Percentiles rank a stretch among this genome's conserved stretches.
Evolutionary conservation across 2,888 invertebrate species (phyloP).

Genomic region (Gastracanthus pulcherrimus): DNA sequence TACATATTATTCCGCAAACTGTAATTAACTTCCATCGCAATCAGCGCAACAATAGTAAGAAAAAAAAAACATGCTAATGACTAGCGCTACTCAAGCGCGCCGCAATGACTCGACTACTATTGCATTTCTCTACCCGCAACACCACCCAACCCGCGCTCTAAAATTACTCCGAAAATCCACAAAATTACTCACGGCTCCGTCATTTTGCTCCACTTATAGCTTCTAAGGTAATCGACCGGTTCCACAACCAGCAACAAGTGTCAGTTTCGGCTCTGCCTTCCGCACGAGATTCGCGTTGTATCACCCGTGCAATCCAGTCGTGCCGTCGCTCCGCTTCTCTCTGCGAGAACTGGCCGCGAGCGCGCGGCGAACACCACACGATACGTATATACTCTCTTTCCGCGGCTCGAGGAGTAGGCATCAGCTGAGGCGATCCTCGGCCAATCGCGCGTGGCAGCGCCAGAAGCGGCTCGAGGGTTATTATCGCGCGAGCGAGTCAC

Average conservation of each 20-base stretch:
- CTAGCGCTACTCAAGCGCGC: not conserved
- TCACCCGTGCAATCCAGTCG: too few species aligned
- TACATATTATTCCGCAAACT: not conserved
- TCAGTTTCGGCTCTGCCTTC: not conserved
- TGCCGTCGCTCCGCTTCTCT: not conserved
- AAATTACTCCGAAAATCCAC: not conserved
- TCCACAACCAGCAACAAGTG: conserved; percentile 36
- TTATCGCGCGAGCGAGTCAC: conserved; percentile 44
- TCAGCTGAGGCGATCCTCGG: conserved; percentile 49
- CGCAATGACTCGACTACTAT: conserved; percentile 40
- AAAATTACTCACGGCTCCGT: conserved; percentile 49
- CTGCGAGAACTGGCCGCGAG: not conserved
- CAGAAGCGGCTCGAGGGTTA: too few species aligned
- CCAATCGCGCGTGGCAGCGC: conserved; percentile 36
- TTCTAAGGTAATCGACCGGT: not conserved
- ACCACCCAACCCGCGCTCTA: not conserved
- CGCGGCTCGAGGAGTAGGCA: not conserved
- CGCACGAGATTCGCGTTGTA: too few species aligned
- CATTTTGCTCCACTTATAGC: not conserved
- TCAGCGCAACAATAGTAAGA: not conserved
- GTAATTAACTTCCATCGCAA: not conserved
- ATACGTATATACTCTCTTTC: too few species aligned
- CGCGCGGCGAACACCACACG: not conserved
- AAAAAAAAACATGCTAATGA: not conserved
- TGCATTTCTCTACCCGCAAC: not conserved